These are phyloP conservation scores for Oligia fasciuncula DNA, from an alignment of 2,888 invertebrate genomes.

Conservation along the genomic window DNA sequence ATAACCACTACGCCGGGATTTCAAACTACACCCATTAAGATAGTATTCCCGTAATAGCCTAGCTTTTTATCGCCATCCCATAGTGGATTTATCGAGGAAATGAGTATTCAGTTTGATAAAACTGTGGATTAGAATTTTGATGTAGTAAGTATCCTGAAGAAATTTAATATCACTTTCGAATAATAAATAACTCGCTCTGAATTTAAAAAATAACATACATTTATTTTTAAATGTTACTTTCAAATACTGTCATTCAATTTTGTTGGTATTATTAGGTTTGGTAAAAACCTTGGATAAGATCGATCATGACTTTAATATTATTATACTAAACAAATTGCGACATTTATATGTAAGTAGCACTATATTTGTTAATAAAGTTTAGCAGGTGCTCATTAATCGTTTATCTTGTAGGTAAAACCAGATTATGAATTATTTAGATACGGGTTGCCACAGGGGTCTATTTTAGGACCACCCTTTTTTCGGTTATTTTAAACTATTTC, in stretches of 20 bases:
- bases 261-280: background rate
- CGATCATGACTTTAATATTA: background rate
- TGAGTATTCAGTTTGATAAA: conserved; percentile 1
- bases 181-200: too few species aligned
- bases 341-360: background rate
- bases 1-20: conserved; percentile 37
- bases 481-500: too few species aligned
- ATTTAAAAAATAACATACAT: background rate
- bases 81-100: conserved; percentile 7
- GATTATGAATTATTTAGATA: background rate
- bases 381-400: background rate
- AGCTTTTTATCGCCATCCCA: conserved; percentile 26
- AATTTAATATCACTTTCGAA: background rate
- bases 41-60: conserved; percentile 23
- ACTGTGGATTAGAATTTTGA: background rate
- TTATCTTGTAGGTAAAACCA: background rate
- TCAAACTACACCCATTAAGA: conserved; percentile 50
- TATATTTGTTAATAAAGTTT: background rate
- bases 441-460: background rate
- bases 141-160: conserved; percentile 2
- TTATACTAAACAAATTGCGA: background rate
- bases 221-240: background rate
- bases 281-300: background rate
- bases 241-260: background rate
- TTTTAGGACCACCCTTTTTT: background rate